Conservation (phyloP, 2,797 vertebrate genomes). For the Macropus fuliginosus region DNA sequence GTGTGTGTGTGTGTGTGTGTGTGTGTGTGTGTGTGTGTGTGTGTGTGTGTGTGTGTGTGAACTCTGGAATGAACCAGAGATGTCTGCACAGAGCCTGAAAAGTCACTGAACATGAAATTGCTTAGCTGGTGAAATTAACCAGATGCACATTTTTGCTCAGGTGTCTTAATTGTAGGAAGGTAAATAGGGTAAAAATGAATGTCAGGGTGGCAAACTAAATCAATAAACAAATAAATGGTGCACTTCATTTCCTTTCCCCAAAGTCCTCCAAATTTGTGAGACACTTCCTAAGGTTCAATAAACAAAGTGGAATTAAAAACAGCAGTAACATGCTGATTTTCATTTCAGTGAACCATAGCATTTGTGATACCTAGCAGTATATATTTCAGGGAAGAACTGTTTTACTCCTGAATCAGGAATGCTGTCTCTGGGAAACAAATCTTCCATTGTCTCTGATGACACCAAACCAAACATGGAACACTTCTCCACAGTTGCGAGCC, state of each 20-base stretch:
- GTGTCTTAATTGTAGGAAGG: conserved; percentile 43
- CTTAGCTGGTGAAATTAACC: conserved; percentile 44
- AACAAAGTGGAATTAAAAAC: conserved; percentile 37
- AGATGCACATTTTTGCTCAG: conserved; percentile 27
- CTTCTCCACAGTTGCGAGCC: background rate
- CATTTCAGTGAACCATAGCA: conserved; percentile 14
- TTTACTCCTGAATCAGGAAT: conserved; percentile 28
- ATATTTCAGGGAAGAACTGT: conserved; percentile 53
- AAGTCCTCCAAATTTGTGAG: conserved; percentile 28
- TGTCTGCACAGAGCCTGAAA: conserved; percentile 35
- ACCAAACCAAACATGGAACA: conserved; percentile 13
- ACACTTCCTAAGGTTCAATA: conserved; percentile 31
- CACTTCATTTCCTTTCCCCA: conserved; percentile 31
- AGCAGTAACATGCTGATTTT: conserved; percentile 10
- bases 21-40: too few species aligned
- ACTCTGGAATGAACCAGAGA: background rate
- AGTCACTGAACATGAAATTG: background rate
- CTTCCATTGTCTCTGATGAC: conserved; percentile 41
- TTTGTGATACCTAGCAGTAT: conserved; percentile 40
- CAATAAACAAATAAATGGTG: conserved; percentile 1
- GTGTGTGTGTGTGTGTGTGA: background rate
- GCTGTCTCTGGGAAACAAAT: conserved; percentile 21
- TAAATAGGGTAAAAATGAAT: conserved; percentile 8
- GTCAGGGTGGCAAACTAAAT: background rate
- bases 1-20: too few species aligned